A percentile compares a stretch with the other conserved stretches of the same genome.
These are phyloP conservation scores for Chrysolina americana DNA, from an alignment of 2,888 invertebrate genomes.

Conservation along the genomic window DNA sequence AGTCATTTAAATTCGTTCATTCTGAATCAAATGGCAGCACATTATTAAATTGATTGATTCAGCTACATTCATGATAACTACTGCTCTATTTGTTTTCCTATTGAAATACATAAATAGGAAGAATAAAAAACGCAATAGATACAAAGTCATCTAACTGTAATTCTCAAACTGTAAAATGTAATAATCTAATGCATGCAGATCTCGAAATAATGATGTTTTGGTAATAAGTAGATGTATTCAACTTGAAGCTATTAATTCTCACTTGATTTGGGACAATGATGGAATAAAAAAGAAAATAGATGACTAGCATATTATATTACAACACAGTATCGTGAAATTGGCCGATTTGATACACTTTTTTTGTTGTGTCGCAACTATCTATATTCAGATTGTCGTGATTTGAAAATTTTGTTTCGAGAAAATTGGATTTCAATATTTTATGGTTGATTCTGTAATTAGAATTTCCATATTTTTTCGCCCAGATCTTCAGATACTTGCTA, in stretches of 20 bases:
- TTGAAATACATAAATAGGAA: background rate
- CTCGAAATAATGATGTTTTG: slow-evolving; percentile 24
- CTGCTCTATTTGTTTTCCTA: background rate
- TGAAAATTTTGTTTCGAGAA: slow-evolving; percentile 4
- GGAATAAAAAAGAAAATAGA: slow-evolving; percentile 31
- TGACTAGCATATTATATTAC: slow-evolving; percentile 32
- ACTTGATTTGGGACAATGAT: slow-evolving; percentile 21
- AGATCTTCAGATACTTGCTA: no score
- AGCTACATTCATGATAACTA: no score
- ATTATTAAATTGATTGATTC: no score
- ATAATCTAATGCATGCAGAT: slow-evolving; percentile 28
- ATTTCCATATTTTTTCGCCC: no score
- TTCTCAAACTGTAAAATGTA: slow-evolving; percentile 18
- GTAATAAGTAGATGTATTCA: slow-evolving; percentile 10
- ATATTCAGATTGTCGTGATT: slow-evolving; percentile 34
- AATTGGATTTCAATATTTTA: slow-evolving; percentile 5
- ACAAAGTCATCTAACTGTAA: slow-evolving; percentile 22
- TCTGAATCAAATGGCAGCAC: no score
- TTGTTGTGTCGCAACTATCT: slow-evolving; percentile 35
- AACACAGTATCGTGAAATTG: slow-evolving; percentile 43
- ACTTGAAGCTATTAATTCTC: slow-evolving; percentile 24
- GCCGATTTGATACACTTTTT: slow-evolving; percentile 46
- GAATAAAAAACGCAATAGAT: background rate
- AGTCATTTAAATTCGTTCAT: no score
- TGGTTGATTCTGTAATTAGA: background rate